Evolutionary conservation across 2,113 vertebrate genomes (phyloP), one percentile per base, ranked within the genome.

Genomic region (Elaphurus davidianus): DNA sequence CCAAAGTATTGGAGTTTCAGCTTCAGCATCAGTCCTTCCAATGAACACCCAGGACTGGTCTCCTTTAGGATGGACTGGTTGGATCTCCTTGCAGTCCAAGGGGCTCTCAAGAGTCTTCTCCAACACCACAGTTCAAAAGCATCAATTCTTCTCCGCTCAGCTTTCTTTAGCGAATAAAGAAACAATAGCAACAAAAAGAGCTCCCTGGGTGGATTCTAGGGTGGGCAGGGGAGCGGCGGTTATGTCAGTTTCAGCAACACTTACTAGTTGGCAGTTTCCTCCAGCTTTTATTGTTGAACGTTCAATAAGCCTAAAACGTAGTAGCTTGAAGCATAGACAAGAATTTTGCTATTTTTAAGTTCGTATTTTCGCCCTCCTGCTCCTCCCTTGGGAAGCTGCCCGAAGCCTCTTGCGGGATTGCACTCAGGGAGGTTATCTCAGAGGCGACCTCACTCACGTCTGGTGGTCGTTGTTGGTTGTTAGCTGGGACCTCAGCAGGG

Each of bases 381-480:
- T 54, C 15, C 27, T 50, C 17, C 13, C 50, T 7, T 8, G 33
- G 40, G 43, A 33, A 30, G 21, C 27, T 7, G 57, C 13, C 27
- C 0, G 13, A 9, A 15, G 11, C 59, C 10, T 47, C 14, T 79
- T 27, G 3, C 3, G 0, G 6, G 60, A 40, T 1, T 25, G 47
- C 8, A 3, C 30, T n/a, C 21, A 7, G 81, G 19, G 8, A 15
- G 1, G 50, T 43, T 3, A 0, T 5, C 64, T 60, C 64, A 14
- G 4, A 54, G 52, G 11, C 1, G 3, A 1, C 36, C 43, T 84
- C 47, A 1, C 82, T 33, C 28, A 7, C 0, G 0, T 11, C 67
- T 2, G n/a, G n/a, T 36, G 52, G n/a, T 13, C 6, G 1, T 1
- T 62, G n/a, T 17, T 12, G 13, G 78, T 27, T 30, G 76, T 79